These are phyloP conservation scores for Microchirus variegatus DNA, from an alignment of 2,797 vertebrate genomes.

Conservation along the genomic window DNA sequence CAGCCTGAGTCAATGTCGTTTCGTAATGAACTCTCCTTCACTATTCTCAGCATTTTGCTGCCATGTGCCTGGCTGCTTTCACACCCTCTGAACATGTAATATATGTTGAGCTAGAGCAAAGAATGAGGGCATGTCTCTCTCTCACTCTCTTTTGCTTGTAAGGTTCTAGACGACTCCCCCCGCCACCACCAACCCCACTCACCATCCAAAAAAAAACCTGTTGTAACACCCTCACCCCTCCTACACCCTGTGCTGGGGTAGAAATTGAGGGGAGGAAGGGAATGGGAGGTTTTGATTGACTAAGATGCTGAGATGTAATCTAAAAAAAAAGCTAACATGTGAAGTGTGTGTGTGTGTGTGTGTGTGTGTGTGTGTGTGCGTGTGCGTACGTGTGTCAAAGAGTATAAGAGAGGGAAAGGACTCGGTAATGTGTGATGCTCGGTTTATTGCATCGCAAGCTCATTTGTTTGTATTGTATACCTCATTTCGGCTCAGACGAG, in stretches of 20 bases:
- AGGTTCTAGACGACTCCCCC: conserved; percentile 52
- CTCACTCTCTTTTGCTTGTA: conserved; percentile 16
- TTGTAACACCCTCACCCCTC: conserved; percentile 20
- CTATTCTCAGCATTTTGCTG: conserved; percentile 51
- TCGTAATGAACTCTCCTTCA: conserved; percentile 72
- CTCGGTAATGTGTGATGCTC: conserved; percentile 59
- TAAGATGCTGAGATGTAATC: conserved; percentile 72
- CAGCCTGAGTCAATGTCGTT: conserved; percentile 76
- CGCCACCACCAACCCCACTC: neutral
- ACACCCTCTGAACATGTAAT: conserved; percentile 36
- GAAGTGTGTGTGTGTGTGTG: conserved; percentile 40
- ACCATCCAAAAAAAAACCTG: conserved; percentile 40
- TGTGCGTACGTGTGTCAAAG: no score
- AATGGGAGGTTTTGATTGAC: conserved; percentile 64
- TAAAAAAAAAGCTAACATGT: conserved; percentile 63
- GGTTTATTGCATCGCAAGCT: conserved; percentile 78
- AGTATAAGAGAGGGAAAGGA: conserved; percentile 29
- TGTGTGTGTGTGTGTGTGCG: conserved; percentile 35
- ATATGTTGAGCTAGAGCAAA: conserved; percentile 43
- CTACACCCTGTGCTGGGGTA: conserved; percentile 34
- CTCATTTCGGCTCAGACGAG: conserved; percentile 80
- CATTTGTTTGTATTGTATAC: conserved; percentile 85
- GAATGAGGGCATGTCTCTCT: conserved; percentile 12
- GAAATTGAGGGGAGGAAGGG: conserved; percentile 56
- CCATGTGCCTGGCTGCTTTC: conserved; percentile 42